Evolutionary conservation across 2,797 vertebrate genomes (phyloP), one percentile per base, ranked within the genome.

Genomic region (Xiphophorus birchmanni): DNA sequence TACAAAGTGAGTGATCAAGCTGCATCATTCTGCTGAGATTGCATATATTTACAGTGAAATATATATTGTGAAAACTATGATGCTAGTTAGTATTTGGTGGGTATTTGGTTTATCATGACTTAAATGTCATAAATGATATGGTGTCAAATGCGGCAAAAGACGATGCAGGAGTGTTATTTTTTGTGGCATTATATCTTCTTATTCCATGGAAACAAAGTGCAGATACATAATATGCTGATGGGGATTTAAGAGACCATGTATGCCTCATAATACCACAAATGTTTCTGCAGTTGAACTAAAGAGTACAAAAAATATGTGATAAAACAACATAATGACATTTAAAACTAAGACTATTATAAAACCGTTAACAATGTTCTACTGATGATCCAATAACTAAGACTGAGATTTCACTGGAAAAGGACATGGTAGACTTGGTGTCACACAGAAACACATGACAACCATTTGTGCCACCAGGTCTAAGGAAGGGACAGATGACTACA

Each of bases 401-500:
- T 9, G 4, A 21, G 69, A 40, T 77, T 52, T 76, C 74, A 6
- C 10, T 1, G 72, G 37, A 83, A 35, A 40, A 83, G 67, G 77
- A 85, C 65, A 47, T 40, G 69, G 17, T 73, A 78, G 52, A 79
- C 75, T 81, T 85, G 76, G 82, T 85, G 86, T 82, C 79, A 88
- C 77, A 79, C 52, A 83, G 35, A 37, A 92, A 79, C 92, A 21
- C 90, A 92, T 94, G 92, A 93, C 82, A 50, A 77, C 75, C 48
- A 0, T 83, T 80, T 78, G 80, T 73, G 78, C 87, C 73, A 82
- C 47, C 56, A 88, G 85, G 84, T 76, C 15, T 75, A 32, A 81
- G 63, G 76, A 52, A 80, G 76, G 79, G 74, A 88, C 84, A 44
- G 73, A 84, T 4, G 21, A 76, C 80, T 75, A 92, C 84, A 94